Conservation (phyloP, 1,140 invertebrate genomes). For the Radopholus similis region DNA sequence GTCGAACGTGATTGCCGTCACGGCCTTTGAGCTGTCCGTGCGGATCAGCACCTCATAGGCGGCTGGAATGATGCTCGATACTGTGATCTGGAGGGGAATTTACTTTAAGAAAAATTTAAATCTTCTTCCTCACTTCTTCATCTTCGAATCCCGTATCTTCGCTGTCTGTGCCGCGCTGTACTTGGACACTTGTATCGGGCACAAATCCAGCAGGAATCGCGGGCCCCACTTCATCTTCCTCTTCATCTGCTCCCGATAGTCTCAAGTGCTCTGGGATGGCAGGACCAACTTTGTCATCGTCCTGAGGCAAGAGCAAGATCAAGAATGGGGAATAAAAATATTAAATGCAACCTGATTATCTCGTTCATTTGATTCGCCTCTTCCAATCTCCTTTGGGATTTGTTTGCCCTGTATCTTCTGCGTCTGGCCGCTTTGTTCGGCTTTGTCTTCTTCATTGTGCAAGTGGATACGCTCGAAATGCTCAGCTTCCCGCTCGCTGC, state of each 20-base stretch:
- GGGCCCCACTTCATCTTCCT: slow-evolving; percentile 45
- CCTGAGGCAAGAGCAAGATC: slow-evolving; percentile 4
- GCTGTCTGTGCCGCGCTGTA: slow-evolving; percentile 8
- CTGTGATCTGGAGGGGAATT: slow-evolving; percentile 40
- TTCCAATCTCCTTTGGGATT: neutral
- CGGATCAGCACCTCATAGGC: slow-evolving; percentile 40
- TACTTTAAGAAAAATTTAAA: slow-evolving; percentile 13
- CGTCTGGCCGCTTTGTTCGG: slow-evolving; percentile 4
- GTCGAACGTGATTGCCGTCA: slow-evolving; percentile 80
- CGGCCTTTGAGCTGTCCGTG: slow-evolving; percentile 26
- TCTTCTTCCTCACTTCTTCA: slow-evolving; percentile 9
- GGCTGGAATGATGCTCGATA: slow-evolving; percentile 39
- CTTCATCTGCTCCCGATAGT: slow-evolving; percentile 5
- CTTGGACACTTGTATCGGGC: slow-evolving; percentile 26
- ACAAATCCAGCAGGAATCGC: slow-evolving; percentile 38
- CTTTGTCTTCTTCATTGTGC: neutral
- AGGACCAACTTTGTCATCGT: slow-evolving; percentile 8
- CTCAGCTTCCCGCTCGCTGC: slow-evolving; percentile 3
- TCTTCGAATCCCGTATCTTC: slow-evolving; percentile 41
- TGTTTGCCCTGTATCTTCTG: slow-evolving; percentile 1
- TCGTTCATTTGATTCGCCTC: slow-evolving; percentile 8
- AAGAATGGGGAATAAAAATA: neutral
- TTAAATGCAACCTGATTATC: slow-evolving; percentile 7
- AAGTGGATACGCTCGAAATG: slow-evolving; percentile 2
- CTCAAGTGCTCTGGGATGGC: slow-evolving; percentile 11